Evolutionary conservation across 2,888 invertebrate species (phyloP).

Genomic region (Plusia festucae): DNA sequence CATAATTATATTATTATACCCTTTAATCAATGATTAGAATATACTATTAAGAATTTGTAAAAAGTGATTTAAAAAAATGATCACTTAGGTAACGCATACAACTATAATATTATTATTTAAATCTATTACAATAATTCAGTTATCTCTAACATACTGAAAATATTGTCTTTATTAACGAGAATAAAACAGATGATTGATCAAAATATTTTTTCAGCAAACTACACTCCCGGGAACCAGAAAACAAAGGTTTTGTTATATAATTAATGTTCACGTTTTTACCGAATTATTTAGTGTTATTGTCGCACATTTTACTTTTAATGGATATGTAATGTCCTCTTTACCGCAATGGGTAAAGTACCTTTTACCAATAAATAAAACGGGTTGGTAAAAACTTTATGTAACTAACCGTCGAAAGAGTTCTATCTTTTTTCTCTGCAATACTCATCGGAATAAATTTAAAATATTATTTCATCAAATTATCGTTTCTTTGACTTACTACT

Average conservation of each 20-base stretch:
- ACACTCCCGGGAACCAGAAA: neutral
- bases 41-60: too few species aligned
- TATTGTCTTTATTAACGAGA: neutral
- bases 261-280: neutral
- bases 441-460: too few species aligned
- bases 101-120: too few species aligned
- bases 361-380: neutral
- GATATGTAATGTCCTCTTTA: neutral
- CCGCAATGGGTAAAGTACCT: neutral
- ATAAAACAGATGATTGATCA: neutral
- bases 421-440: too few species aligned
- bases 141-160: neutral
- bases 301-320: neutral
- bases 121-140: too few species aligned
- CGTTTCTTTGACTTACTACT: too few species aligned
- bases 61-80: too few species aligned
- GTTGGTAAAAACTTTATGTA: neutral
- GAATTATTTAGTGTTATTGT: slow-evolving; percentile 4
- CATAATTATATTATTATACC: too few species aligned
- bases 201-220: neutral
- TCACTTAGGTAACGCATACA: too few species aligned
- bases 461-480: too few species aligned
- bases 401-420: neutral
- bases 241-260: neutral
- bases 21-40: too few species aligned